Evolutionary conservation across 2,113 vertebrate genomes (phyloP).

Genomic region (Corydoras sp.): DNA sequence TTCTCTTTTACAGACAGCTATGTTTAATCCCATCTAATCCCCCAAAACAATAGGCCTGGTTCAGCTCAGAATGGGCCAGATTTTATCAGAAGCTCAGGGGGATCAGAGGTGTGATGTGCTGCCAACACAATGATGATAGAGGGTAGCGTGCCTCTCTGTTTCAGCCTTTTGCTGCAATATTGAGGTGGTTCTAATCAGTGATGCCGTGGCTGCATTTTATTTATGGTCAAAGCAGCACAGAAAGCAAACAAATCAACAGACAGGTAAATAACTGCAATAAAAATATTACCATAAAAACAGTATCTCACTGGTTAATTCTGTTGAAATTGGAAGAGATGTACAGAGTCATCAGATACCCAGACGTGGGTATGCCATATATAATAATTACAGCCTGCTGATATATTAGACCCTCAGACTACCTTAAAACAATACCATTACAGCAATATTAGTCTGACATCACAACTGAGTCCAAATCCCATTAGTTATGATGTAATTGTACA

Average conservation of each 20-base stretch:
- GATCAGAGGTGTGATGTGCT: conserved; percentile 50
- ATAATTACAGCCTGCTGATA: too few relatives aligned
- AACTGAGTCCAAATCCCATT: too few relatives aligned
- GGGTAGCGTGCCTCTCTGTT: conserved; percentile 35
- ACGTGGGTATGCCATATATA: too few relatives aligned
- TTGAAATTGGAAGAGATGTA: too few relatives aligned
- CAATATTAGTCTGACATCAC: too few relatives aligned
- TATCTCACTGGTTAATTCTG: too few relatives aligned
- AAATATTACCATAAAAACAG: too few relatives aligned
- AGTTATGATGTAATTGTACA: too few relatives aligned
- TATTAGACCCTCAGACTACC: too few relatives aligned
- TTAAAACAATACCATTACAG: too few relatives aligned
- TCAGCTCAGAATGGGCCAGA: conserved; percentile 55
- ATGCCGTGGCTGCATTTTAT: background rate
- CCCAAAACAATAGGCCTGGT: conserved; percentile 63
- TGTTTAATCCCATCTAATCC: conserved; percentile 61
- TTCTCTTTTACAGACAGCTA: conserved; percentile 52
- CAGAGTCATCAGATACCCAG: too few relatives aligned
- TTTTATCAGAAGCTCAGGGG: conserved; percentile 60
- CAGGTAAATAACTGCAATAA: too few relatives aligned
- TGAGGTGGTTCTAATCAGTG: conserved; percentile 1
- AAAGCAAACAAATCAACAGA: background rate
- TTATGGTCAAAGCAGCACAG: background rate
- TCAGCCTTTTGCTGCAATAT: background rate
- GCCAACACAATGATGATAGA: conserved; percentile 48